A percentile compares a stretch with the other conserved stretches of the same genome.
These are phyloP conservation scores for Rhyacophila evoluta DNA, from an alignment of 2,888 invertebrate species.

Conservation along the genomic window DNA sequence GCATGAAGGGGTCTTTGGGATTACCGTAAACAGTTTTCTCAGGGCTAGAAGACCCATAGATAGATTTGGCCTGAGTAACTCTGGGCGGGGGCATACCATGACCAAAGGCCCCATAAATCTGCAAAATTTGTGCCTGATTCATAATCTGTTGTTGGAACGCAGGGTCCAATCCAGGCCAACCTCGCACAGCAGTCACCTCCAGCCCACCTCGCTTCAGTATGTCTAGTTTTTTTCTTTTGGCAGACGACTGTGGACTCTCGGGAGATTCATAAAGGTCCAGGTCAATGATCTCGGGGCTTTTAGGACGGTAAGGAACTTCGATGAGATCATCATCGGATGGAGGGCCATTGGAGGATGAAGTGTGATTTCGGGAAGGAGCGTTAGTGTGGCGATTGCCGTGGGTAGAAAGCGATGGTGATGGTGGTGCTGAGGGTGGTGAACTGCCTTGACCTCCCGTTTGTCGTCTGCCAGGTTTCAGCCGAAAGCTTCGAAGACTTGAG, in stretches of 20 bases:
- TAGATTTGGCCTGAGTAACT: slow-evolving; percentile 75
- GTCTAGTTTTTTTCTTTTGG: slow-evolving; percentile 78
- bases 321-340: slow-evolving; percentile 64
- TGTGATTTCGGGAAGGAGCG: slow-evolving; percentile 38
- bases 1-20: slow-evolving; percentile 76
- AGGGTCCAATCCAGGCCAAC: slow-evolving; percentile 61
- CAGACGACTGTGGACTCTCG: slow-evolving; percentile 64
- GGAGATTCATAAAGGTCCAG: slow-evolving; percentile 68
- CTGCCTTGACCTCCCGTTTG: slow-evolving; percentile 45
- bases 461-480: slow-evolving; percentile 68
- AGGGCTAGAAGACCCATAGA: slow-evolving; percentile 71
- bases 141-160: slow-evolving; percentile 66
- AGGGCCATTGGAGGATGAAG: slow-evolving; percentile 55
- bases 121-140: slow-evolving; percentile 67
- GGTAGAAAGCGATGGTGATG: slow-evolving; percentile 63
- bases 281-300: slow-evolving; percentile 75
- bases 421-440: slow-evolving; percentile 58
- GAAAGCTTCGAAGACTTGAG: slow-evolving; percentile 73
- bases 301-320: slow-evolving; percentile 72
- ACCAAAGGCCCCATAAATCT: slow-evolving; percentile 57
- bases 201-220: slow-evolving; percentile 81
- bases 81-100: slow-evolving; percentile 61
- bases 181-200: slow-evolving; percentile 78
- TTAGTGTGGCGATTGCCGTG: slow-evolving; percentile 55
- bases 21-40: slow-evolving; percentile 79